phyloP scores from a whole-genome alignment of 2,797 vertebrate species.

The Acrossocheilus fasciatus region DNA sequence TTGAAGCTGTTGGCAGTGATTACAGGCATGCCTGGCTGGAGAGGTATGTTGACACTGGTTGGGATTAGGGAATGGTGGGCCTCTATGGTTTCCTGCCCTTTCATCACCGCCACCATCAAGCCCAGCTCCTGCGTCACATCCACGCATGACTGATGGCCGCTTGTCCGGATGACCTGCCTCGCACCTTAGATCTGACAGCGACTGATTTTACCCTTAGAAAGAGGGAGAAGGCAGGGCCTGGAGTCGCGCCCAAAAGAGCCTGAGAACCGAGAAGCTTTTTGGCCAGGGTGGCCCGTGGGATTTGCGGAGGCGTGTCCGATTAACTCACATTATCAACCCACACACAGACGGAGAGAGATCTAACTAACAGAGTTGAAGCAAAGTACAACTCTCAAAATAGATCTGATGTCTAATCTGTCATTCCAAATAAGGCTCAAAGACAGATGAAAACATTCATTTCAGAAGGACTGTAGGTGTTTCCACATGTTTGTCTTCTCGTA shows the following conservation, averaged over 20 bases:
- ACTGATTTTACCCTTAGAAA: slow-evolving; percentile 47
- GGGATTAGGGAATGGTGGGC: slow-evolving; percentile 77
- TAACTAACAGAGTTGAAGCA: slow-evolving; percentile 36
- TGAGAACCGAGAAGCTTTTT: slow-evolving; percentile 47
- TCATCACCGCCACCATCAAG: slow-evolving; percentile 86
- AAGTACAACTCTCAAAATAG: slow-evolving; percentile 45
- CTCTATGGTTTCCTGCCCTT: slow-evolving; percentile 87
- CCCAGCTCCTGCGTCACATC: slow-evolving; percentile 67
- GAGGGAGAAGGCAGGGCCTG: slow-evolving; percentile 31
- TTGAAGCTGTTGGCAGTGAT: slow-evolving; percentile 81
- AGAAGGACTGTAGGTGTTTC: slow-evolving; percentile 28
- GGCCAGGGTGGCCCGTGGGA: slow-evolving; percentile 41
- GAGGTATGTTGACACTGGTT: slow-evolving; percentile 78
- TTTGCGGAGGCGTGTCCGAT: slow-evolving; percentile 45
- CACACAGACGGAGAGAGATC: slow-evolving; percentile 39
- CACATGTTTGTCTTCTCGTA: slow-evolving; percentile 25
- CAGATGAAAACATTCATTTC: slow-evolving; percentile 44
- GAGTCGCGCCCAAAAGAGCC: slow-evolving; percentile 48
- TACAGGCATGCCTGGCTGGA: slow-evolving; percentile 82
- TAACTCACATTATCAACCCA: slow-evolving; percentile 53
- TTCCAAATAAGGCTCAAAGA: slow-evolving; percentile 37
- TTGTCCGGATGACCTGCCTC: slow-evolving; percentile 73
- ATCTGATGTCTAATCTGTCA: slow-evolving; percentile 33
- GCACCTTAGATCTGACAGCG: slow-evolving; percentile 52
- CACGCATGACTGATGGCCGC: slow-evolving; percentile 83